Evolutionary conservation across 2,888 invertebrate genomes (phyloP).

Genomic region (Seira ritae): DNA sequence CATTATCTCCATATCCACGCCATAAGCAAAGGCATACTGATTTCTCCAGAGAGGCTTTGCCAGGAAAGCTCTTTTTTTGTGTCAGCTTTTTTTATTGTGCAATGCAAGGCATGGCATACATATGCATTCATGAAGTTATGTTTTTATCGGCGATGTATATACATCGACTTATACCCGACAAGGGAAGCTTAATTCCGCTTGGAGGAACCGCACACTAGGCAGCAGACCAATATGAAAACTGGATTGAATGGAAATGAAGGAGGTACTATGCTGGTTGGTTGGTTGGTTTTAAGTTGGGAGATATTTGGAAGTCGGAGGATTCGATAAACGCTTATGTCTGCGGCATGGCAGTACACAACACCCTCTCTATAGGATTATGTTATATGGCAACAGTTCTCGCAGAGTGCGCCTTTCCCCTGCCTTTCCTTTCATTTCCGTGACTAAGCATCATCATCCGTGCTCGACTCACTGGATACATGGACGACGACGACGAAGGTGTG

Average conservation of each 20-base stretch:
- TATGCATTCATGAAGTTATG: too few species aligned
- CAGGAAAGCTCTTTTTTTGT: slow-evolving; percentile 4
- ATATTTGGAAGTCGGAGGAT: neutral
- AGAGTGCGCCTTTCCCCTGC: neutral
- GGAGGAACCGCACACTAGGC: too few species aligned
- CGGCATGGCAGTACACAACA: too few species aligned
- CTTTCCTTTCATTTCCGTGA: slow-evolving; percentile 3
- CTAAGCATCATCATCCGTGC: too few species aligned
- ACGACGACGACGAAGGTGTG: slow-evolving; percentile 43
- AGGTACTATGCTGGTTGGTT: too few species aligned
- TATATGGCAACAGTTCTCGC: slow-evolving; percentile 2
- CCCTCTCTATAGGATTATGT: neutral
- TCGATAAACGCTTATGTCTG: slow-evolving; percentile 14
- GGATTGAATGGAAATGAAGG: too few species aligned
- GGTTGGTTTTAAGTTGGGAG: too few species aligned
- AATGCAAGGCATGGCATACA: neutral
- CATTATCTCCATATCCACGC: neutral
- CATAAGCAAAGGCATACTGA: slow-evolving; percentile 14
- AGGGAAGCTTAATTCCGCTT: too few species aligned
- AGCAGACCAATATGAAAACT: too few species aligned
- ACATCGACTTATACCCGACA: too few species aligned
- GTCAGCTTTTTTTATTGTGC: slow-evolving; percentile 9
- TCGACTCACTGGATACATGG: too few species aligned
- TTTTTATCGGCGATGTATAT: too few species aligned
- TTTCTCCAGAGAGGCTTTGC: slow-evolving; percentile 45